Base-by-base conservation (phyloP, 2,888 invertebrate species). In the Raillietiella orientalis region DNA sequence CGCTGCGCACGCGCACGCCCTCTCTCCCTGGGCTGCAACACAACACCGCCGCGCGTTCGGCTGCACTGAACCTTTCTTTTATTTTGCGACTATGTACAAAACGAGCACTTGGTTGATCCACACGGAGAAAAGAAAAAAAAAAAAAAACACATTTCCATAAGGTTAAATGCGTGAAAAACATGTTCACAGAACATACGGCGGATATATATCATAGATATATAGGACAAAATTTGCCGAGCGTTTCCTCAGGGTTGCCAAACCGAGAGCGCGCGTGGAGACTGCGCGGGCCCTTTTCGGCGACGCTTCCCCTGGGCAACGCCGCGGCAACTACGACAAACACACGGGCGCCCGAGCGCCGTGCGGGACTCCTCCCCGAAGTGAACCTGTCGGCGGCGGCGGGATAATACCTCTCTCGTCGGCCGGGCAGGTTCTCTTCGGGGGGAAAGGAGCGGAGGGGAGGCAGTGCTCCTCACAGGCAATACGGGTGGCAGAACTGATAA, bases 141-240 rank as follows among this genome's bases (percentile, higher is more conserved):
- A n/a, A n/a, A n/a, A n/a, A n/a, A n/a, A n/a, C n/a, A n/a, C n/a
- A n/a, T n/a, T n/a, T n/a, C n/a, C n/a, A n/a, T n/a, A n/a, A n/a
- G n/a, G n/a, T n/a, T n/a, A 22, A 22, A 11, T 22, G 5, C 5
- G n/a, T 22, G 9, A 22, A 6, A 9, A 16, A 27, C 15, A 35
- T 43, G 77, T 77, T 77, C 77, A 77, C 67, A 72, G 77, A 77
- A 77, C 77, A 66, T 77, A 77, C 75, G 56, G 56, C 53, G 50
- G 49, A 50, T 62, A 75, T 75, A 77, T 77, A 77, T 77, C 77
- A 77, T 75, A 71, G 77, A 77, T 77, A 77, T 77, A 77, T 77
- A 71, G 71, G 70, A 67, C 64, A 59, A 66, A 70, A 60, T 60
- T 60, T 62, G 19, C 24, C 4, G 9, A 8, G 13, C 8, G 8